Percentiles rank a stretch among this genome's conserved stretches.
Evolutionary conservation across 2,888 invertebrate species (phyloP).

Genomic region (Lasioglossum oenotherae): DNA sequence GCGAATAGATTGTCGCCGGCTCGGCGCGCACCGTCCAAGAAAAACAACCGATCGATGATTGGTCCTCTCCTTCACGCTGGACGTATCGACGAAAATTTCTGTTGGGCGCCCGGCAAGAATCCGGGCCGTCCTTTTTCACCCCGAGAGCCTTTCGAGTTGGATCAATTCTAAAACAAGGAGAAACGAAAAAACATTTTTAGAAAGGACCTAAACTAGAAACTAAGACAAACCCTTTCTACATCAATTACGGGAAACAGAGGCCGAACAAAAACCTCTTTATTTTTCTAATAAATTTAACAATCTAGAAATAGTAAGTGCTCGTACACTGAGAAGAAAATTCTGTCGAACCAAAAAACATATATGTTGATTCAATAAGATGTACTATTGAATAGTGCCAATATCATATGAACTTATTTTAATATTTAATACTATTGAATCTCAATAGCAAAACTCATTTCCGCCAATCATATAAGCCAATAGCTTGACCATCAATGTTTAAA

Average conservation of each 20-base stretch:
- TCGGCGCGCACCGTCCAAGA: conserved; percentile 30
- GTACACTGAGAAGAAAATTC: too few species aligned
- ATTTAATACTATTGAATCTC: too few species aligned
- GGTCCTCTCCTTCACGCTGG: conserved; percentile 9
- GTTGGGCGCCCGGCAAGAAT: background rate
- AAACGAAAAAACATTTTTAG: background rate
- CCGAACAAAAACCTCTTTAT: too few species aligned
- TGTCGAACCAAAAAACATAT: too few species aligned
- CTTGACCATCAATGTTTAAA: too few species aligned
- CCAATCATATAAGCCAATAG: too few species aligned
- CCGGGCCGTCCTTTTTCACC: background rate
- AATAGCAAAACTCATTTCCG: too few species aligned
- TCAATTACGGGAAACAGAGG: background rate
- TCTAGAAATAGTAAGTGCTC: too few species aligned
- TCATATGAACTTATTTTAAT: too few species aligned
- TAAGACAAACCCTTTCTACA: too few species aligned
- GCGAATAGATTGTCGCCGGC: conserved; percentile 56
- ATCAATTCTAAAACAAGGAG: background rate
- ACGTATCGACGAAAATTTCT: background rate
- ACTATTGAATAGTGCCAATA: too few species aligned
- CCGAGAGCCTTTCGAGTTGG: background rate
- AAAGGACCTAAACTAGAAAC: background rate
- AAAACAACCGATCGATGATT: conserved; percentile 50
- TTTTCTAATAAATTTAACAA: background rate
- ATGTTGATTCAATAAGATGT: too few species aligned